Evolutionary conservation across 2,888 invertebrate genomes (phyloP), one percentile per base, ranked within the genome.

Genomic region (Argynnis bischoffii): DNA sequence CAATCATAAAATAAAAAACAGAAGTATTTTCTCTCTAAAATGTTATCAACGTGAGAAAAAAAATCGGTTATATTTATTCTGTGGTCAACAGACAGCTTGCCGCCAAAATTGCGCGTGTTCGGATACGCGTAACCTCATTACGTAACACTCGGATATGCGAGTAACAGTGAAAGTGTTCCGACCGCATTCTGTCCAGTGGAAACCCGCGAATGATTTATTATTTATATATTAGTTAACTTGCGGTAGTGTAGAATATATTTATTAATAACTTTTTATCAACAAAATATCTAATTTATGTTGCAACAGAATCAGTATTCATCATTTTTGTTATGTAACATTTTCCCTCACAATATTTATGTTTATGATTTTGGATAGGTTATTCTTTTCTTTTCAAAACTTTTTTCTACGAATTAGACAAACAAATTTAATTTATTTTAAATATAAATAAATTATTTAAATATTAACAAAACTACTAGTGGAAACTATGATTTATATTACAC

Each of bases 1-100:
- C 11, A 35, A 16, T 16, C 14, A 16, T 41, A 55, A 14, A 56
- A 55, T 6, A 56, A 18, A 41, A 41, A 55, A 56, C 14, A 21
- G 18, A 56, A 18, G 18, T 14, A 46, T 41, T 56, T 56, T 56
- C 48, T 16, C 16, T 50, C 2, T 31, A 56, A 41, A 21, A 18
- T 26, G 50, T 15, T 15, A 55, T 59, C 48, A 50, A 21, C 55
- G 57, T 35, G 60, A 67, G 61, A 70, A 57, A 56, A 64, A 57
- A 60, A 54, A 50, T 63, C 60, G 47, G 48, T 21, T 14, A 53
- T 15, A 55, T 68, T 48, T 56, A 56, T 26, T 21, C 15, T 66
- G 60, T 60, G 66, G 66, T 60, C 55, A 66, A 15, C 82, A 89
- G 89, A 89, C 89, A 61, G 88, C 82, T 75, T 85, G 89, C 84